Base-by-base conservation (phyloP, 1,140 invertebrate genomes). In the Euwallacea fornicatus region DNA sequence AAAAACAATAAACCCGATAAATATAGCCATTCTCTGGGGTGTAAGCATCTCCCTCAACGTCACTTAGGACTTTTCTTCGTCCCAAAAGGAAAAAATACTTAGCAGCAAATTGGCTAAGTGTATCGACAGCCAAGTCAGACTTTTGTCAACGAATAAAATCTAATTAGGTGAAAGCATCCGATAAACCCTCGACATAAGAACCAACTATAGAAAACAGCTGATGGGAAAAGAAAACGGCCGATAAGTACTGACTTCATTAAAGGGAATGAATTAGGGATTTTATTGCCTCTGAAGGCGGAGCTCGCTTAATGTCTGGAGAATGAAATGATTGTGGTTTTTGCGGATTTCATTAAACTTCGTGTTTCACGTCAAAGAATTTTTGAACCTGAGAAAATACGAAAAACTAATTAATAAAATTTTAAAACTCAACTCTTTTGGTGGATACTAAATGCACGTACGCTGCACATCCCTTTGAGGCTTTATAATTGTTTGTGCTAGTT, bases 141-240 rank as follows among this genome's bases (percentile, higher is more conserved):
- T 56, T 62, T 62, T 62, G 60, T 62, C 60, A 62, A 11, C 60
- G 60, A 54, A 65, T 54, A 15, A 65, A 65, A 65, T 21, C 63
- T 65, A 65, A 65, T 65, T 65, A 65, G 46, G 63, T 54, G 63
- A 65, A 33, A 65, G 63, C 63, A 65, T 65, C 63, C 63, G 63
- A 65, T 65, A 65, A 65, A 53, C 63, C n/a, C 46, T 53, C 47
- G 33, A 54, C 42, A 65, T 54, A 53, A 33, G 44, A 63, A 41
- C 42, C 63, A 9, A 54, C 63, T 65, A 65, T 65, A 65, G 63
- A 54, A 65, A 65, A 53, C 63, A 65, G 63, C 46, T 65, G 63
- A 65, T 65, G 63, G 46, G 33, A 54, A 54, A 65, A 65, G 46
- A 47, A 54, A 65, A 54, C 63, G 47, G 21, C 63, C 63, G 50